Evolutionary conservation across 1,140 invertebrate species (phyloP).

Genomic region (Ganaspis sp.): DNA sequence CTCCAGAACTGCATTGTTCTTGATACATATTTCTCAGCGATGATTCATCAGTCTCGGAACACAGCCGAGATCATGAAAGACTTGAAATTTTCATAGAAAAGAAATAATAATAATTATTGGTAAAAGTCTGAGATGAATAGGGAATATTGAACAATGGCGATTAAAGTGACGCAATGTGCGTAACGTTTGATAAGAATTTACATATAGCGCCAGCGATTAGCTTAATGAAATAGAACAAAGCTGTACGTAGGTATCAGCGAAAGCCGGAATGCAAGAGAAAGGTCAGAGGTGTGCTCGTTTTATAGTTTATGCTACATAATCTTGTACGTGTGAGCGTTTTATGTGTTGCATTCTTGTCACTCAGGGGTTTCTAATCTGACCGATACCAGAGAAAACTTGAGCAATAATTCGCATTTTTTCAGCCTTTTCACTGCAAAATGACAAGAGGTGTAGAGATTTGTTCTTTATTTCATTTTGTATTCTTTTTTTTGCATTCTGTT

Average conservation of each 20-base stretch:
- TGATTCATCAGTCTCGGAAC: not conserved
- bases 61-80: not conserved
- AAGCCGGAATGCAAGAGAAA: constrained; percentile 37
- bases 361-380: not conserved
- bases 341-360: constrained; percentile 10
- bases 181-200: constrained; percentile 1
- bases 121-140: not conserved
- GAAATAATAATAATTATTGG: too few relatives aligned
- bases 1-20: not conserved
- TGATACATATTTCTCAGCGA: not conserved
- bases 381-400: not conserved
- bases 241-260: constrained; percentile 29
- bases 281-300: constrained; percentile 38
- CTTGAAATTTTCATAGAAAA: not conserved
- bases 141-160: constrained; percentile 4
- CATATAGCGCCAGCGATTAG: not conserved
- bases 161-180: constrained; percentile 6
- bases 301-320: constrained; percentile 23
- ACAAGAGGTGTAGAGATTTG: not conserved
- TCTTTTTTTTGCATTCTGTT: too few relatives aligned
- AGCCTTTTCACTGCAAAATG: too few relatives aligned
- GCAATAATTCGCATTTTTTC: too few relatives aligned
- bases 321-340: constrained; percentile 34
- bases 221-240: constrained; percentile 22
- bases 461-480: not conserved